phyloP scores from a whole-genome alignment of 2,888 invertebrate species.

The Rapana venosa region DNA sequence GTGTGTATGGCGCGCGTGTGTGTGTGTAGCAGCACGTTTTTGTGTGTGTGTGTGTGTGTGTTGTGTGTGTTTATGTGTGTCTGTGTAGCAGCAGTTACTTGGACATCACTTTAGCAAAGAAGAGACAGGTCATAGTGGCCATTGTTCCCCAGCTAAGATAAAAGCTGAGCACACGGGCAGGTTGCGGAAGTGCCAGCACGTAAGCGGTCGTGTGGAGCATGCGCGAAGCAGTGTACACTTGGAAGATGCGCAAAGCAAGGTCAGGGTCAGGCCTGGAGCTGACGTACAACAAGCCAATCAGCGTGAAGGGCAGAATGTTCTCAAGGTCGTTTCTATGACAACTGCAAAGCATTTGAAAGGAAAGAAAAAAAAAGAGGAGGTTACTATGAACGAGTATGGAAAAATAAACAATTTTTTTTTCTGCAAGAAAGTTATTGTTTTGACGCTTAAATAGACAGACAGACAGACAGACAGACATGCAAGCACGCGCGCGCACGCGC shows the following conservation, averaged over 20 bases:
- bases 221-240: constrained; percentile 82
- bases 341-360: constrained; percentile 76
- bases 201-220: constrained; percentile 84
- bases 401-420: too few relatives aligned
- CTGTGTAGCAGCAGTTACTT: not conserved
- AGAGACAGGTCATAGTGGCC: constrained; percentile 79
- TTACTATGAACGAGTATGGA: not conserved
- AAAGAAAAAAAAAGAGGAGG: not conserved
- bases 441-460: not conserved
- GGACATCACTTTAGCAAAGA: not conserved
- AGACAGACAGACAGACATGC: not conserved
- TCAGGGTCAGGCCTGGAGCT: constrained; percentile 81
- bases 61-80: not conserved
- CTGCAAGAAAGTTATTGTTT: too few relatives aligned
- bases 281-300: constrained; percentile 83
- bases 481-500: not conserved
- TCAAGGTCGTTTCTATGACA: constrained; percentile 87
- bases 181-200: constrained; percentile 83
- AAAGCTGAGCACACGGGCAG: constrained; percentile 80
- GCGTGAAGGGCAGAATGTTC: constrained; percentile 84
- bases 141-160: constrained; percentile 79
- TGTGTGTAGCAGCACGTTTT: too few relatives aligned
- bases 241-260: constrained; percentile 81
- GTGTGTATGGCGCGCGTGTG: too few relatives aligned
- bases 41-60: too few relatives aligned